A percentile compares a stretch with the other conserved stretches of the same genome.
phyloP scores from a whole-genome alignment of 2,797 vertebrate species.

The Hemitrygon akajei region DNA sequence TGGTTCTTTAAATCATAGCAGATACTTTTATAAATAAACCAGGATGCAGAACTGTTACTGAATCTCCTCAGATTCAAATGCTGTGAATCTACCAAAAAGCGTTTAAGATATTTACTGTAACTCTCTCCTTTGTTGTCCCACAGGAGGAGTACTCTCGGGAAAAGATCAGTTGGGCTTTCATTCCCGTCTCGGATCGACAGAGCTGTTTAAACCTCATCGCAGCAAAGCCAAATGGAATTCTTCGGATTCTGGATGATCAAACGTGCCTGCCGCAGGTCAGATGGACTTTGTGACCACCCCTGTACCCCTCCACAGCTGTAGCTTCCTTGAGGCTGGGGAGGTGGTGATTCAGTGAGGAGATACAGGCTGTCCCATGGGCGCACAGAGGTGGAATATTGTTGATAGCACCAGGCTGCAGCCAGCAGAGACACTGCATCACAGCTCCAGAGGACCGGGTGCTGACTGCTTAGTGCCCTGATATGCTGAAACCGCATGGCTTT shows the following conservation, averaged over 20 bases:
- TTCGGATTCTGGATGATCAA: conserved; percentile 80
- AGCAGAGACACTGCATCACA: neutral
- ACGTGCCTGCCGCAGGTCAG: conserved; percentile 75
- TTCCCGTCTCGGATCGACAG: conserved; percentile 55
- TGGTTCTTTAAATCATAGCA: too few species aligned
- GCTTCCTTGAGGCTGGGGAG: neutral
- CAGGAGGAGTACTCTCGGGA: conserved; percentile 78
- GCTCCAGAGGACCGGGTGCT: neutral
- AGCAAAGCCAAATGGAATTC: conserved; percentile 72
- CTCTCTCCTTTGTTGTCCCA: neutral
- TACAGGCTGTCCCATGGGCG: too few species aligned
- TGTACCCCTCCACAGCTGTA: neutral
- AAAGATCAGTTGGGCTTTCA: conserved; percentile 68
- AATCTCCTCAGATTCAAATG: neutral
- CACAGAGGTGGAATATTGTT: too few species aligned
- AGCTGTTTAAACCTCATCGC: conserved; percentile 75
- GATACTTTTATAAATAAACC: neutral
- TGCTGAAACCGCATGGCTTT: too few species aligned
- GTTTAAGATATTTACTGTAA: neutral
- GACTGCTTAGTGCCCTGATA: too few species aligned
- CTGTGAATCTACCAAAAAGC: neutral
- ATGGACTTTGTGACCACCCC: neutral
- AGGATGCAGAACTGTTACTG: neutral
- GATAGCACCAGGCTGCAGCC: too few species aligned
- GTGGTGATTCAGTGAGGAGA: neutral